These are phyloP conservation scores for Meloidogyne floridensis DNA, from an alignment of 1,140 invertebrate genomes.

Conservation along the genomic window DNA sequence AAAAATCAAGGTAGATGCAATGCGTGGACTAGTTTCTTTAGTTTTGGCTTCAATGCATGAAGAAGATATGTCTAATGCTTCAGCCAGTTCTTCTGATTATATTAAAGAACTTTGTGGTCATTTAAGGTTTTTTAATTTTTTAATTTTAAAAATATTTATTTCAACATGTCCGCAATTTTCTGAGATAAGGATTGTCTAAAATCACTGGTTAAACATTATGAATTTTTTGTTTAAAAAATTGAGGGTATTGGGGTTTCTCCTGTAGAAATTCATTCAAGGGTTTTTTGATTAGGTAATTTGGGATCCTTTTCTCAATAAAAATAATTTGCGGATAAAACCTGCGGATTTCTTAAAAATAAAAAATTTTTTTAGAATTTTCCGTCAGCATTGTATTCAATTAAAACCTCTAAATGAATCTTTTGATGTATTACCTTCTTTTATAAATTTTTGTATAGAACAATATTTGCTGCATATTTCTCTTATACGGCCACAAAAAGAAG, in stretches of 20 bases:
- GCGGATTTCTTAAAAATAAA: too few species aligned
- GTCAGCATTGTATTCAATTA: slow-evolving; percentile 45
- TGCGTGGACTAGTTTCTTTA: slow-evolving; percentile 44
- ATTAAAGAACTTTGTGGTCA: slow-evolving; percentile 60
- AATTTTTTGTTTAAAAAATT: too few species aligned
- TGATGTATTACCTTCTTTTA: slow-evolving; percentile 52
- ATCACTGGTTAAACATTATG: too few species aligned
- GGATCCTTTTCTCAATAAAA: too few species aligned
- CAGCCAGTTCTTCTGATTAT: slow-evolving; percentile 47
- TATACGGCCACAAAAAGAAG: slow-evolving; percentile 43
- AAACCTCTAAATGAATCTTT: slow-evolving; percentile 50
- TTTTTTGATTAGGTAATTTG: too few species aligned
- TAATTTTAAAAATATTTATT: background rate
- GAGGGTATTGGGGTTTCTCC: too few species aligned
- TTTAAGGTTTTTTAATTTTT: slow-evolving; percentile 40
- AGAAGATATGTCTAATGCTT: slow-evolving; percentile 42
- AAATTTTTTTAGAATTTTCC: slow-evolving; percentile 53
- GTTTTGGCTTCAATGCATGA: slow-evolving; percentile 57
- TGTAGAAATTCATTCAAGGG: too few species aligned
- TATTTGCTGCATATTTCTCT: slow-evolving; percentile 58
- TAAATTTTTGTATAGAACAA: slow-evolving; percentile 60
- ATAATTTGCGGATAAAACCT: too few species aligned
- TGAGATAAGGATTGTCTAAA: too few species aligned
- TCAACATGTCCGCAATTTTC: too few species aligned
- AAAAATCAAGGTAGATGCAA: slow-evolving; percentile 23